phyloP scores from a whole-genome alignment of 2,888 invertebrate species.

The Acleris sparsana region DNA sequence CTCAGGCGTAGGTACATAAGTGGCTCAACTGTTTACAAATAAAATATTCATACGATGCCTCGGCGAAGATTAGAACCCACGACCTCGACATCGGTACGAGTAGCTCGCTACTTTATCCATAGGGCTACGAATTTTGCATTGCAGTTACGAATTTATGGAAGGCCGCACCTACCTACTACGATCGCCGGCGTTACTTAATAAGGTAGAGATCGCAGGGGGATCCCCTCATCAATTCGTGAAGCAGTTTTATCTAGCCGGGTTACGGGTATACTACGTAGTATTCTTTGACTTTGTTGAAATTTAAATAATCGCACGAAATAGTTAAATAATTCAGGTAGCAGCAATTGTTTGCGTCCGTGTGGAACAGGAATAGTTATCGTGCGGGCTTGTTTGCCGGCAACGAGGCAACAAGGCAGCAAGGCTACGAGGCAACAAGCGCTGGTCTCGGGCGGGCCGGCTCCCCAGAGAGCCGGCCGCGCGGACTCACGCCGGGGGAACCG shows the following conservation, averaged over 20 bases:
- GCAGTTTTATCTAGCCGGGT: conserved; percentile 24
- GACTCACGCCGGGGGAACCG: conserved; percentile 62
- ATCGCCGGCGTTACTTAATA: conserved; percentile 28
- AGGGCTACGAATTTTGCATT: conserved; percentile 32
- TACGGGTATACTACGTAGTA: conserved; percentile 14
- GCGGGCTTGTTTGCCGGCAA: conserved; percentile 58
- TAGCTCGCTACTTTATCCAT: conserved; percentile 16
- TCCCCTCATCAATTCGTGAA: conserved; percentile 34
- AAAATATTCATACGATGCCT: conserved; percentile 9
- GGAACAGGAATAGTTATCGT: conserved; percentile 52
- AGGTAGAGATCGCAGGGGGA: conserved; percentile 13
- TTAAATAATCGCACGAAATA: conserved; percentile 28
- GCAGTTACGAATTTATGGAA: conserved; percentile 34
- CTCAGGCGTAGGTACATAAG: background rate
- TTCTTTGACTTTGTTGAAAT: conserved; percentile 27
- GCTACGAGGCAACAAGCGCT: conserved; percentile 44
- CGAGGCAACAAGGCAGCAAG: conserved; percentile 45
- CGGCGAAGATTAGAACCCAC: conserved; percentile 25
- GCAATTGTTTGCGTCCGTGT: conserved; percentile 56
- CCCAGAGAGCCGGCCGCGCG: conserved; percentile 69
- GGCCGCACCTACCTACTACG: conserved; percentile 21
- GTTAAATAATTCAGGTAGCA: conserved; percentile 25
- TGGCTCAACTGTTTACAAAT: conserved; percentile 11
- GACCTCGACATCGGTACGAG: conserved; percentile 21
- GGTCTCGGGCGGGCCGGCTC: conserved; percentile 64